Evolutionary conservation across 2,113 vertebrate species (phyloP).

Genomic region (Phalacrocorax carbo): DNA sequence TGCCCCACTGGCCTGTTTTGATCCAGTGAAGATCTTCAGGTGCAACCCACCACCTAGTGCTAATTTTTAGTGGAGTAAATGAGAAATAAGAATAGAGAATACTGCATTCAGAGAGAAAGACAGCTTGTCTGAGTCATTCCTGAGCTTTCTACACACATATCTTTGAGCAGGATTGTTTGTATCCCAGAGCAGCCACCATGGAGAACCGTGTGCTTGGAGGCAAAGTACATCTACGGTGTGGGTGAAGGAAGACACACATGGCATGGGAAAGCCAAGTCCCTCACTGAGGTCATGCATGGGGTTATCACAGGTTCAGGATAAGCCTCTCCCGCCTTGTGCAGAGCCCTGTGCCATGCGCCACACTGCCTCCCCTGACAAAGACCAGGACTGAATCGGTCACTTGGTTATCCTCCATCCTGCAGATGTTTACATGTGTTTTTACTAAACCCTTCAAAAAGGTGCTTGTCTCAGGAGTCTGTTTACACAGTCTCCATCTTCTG

Average conservation of each 20-base stretch:
- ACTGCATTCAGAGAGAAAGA: neutral
- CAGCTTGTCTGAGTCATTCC: neutral
- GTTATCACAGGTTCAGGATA: neutral
- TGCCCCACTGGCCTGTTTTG: neutral
- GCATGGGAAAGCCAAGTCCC: neutral
- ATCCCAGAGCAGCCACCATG: neutral
- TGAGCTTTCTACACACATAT: neutral
- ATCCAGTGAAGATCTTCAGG: neutral
- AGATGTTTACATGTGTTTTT: neutral
- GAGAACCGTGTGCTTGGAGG: neutral
- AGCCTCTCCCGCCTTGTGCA: neutral
- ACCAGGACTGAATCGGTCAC: neutral
- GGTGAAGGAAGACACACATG: neutral
- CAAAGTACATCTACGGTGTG: neutral
- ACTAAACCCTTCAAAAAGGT: neutral
- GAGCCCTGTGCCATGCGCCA: neutral
- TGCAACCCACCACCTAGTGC: neutral
- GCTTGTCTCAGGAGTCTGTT: neutral
- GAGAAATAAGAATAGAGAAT: neutral
- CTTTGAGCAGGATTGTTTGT: neutral
- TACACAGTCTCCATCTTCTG: neutral
- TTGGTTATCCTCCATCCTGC: neutral
- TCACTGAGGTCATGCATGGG: neutral
- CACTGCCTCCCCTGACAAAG: neutral
- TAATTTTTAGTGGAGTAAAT: neutral